Percentiles rank a stretch among this genome's conserved stretches.
phyloP scores from a whole-genome alignment of 2,797 vertebrate species.

The Poecile montanus region DNA sequence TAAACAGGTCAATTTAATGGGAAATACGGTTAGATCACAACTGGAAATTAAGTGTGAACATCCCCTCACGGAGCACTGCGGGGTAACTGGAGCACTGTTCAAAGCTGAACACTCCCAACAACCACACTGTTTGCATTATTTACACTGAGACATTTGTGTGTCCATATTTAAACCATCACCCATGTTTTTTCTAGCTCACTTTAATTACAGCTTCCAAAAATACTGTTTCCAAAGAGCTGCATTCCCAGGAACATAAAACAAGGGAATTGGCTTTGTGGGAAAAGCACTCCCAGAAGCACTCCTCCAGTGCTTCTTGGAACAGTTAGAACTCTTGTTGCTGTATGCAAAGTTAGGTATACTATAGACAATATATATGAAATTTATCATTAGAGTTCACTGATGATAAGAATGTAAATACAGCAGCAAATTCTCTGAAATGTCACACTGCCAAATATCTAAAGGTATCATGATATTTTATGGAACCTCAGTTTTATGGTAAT shows the following conservation, averaged over 20 bases:
- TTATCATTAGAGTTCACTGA: neutral
- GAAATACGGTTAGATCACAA: neutral
- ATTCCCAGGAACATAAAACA: constrained; percentile 20
- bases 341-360: neutral
- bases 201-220: constrained; percentile 62
- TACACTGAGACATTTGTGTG: neutral
- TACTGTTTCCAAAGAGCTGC: neutral
- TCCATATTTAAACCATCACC: constrained; percentile 23
- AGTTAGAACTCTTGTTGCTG: neutral
- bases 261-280: neutral
- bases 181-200: neutral
- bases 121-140: neutral
- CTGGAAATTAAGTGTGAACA: neutral
- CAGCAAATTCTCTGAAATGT: neutral
- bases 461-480: neutral
- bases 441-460: neutral
- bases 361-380: neutral
- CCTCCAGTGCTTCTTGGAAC: neutral
- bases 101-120: neutral
- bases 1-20: neutral
- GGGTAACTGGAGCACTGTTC: neutral
- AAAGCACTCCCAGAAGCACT: neutral
- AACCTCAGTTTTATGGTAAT: neutral
- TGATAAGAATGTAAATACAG: neutral
- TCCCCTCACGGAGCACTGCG: neutral